Percentiles rank a stretch among this genome's conserved stretches.
phyloP scores from a whole-genome alignment of 2,888 invertebrate genomes.

The Dicyrtomina minuta region DNA sequence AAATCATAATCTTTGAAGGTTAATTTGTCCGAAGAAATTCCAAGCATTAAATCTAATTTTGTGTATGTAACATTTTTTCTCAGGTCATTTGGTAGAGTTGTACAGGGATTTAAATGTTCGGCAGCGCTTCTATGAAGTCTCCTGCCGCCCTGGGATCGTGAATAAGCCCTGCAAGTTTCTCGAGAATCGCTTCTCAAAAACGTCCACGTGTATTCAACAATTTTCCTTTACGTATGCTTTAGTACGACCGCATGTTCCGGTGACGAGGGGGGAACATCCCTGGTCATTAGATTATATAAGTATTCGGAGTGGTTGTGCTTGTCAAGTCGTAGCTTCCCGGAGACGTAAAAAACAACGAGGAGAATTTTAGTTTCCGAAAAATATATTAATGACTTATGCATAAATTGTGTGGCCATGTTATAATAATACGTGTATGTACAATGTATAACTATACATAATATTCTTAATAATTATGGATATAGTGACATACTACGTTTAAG shows the following conservation, averaged over 20 bases:
- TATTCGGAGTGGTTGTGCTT: conserved; percentile 49
- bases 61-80: too few relatives aligned
- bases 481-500: too few relatives aligned
- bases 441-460: too few relatives aligned
- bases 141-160: conserved; percentile 43
- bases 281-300: conserved; percentile 51
- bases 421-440: too few relatives aligned
- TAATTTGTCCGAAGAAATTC: too few relatives aligned
- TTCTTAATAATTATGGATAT: too few relatives aligned
- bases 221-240: conserved; percentile 49
- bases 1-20: too few relatives aligned
- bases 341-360: conserved; percentile 13
- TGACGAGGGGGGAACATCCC: conserved; percentile 17
- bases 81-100: conserved; percentile 51
- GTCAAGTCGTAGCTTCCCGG: conserved; percentile 39
- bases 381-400: too few relatives aligned
- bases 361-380: neutral
- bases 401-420: too few relatives aligned
- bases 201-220: conserved; percentile 48
- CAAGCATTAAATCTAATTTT: too few relatives aligned
- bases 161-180: conserved; percentile 47
- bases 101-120: conserved; percentile 45
- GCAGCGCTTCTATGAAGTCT: conserved; percentile 49
- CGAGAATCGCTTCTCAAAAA: conserved; percentile 37
- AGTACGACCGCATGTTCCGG: conserved; percentile 35